Evolutionary conservation across 2,797 vertebrate species (phyloP).

Genomic region (Peromyscus attwateri): DNA sequence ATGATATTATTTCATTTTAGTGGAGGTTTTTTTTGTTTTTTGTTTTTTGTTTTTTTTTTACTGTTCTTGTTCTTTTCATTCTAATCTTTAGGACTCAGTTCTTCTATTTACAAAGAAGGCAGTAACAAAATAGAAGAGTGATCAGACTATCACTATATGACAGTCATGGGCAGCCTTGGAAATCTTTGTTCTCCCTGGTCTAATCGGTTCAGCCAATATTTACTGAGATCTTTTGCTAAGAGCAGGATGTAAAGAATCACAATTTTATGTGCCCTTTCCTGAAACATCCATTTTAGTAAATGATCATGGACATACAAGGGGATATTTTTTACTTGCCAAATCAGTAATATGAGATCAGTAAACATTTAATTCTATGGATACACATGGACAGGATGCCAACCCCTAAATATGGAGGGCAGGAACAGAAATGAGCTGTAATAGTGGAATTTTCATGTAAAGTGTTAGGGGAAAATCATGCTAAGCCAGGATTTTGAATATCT

Average conservation of each 20-base stretch:
- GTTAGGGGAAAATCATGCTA: not conserved
- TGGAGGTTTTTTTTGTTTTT: not conserved
- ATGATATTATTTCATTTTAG: conserved; percentile 39
- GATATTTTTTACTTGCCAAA: conserved; percentile 22
- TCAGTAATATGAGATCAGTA: not conserved
- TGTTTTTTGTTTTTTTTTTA: not conserved
- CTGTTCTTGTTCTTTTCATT: conserved; percentile 2
- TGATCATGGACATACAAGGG: not conserved
- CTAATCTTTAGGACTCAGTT: not conserved
- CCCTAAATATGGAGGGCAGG: not conserved
- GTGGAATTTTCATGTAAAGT: not conserved
- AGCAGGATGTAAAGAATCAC: not conserved
- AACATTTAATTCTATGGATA: not conserved
- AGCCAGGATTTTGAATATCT: not conserved
- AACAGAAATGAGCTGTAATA: not conserved
- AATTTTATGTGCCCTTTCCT: not conserved
- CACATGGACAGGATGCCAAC: not conserved
- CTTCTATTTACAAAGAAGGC: not conserved
- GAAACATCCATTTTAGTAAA: conserved; percentile 19
- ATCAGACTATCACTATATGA: not conserved
- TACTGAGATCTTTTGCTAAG: not conserved
- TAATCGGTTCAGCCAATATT: conserved; percentile 13
- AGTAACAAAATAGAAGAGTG: not conserved
- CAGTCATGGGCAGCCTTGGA: not conserved
- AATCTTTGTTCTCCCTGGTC: not conserved